Evolutionary conservation across 2,113 vertebrate species (phyloP).

Genomic region (Dicentrarchus labrax): DNA sequence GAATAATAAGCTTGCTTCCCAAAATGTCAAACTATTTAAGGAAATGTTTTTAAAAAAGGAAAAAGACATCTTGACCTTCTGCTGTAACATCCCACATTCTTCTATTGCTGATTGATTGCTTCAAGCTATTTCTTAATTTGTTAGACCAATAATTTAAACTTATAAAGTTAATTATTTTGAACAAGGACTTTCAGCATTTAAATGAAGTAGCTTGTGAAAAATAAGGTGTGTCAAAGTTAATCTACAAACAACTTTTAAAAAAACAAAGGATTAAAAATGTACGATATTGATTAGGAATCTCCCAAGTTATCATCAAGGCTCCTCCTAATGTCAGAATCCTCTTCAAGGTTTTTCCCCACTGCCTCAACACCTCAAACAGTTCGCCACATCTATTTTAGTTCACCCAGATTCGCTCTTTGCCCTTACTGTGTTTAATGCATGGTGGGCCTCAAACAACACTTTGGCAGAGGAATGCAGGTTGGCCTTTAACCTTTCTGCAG

Average conservation of each 20-base stretch:
- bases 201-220: not conserved
- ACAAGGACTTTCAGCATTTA: too few relatives aligned
- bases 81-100: not conserved
- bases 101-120: not conserved
- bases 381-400: constrained; percentile 20
- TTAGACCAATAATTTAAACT: not conserved
- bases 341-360: not conserved
- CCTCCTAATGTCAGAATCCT: not conserved
- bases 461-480: not conserved
- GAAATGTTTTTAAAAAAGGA: not conserved
- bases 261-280: too few relatives aligned
- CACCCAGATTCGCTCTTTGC: not conserved
- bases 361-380: not conserved
- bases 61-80: not conserved
- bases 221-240: not conserved
- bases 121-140: not conserved
- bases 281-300: not conserved
- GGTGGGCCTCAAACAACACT: constrained; percentile 2
- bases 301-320: not conserved
- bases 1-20: not conserved
- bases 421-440: not conserved
- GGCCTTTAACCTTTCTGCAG: not conserved
- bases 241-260: too few relatives aligned
- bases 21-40: not conserved
- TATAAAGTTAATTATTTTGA: not conserved